Evolutionary conservation across 2,888 invertebrate genomes (phyloP).

Genomic region (Congeria kusceri): DNA sequence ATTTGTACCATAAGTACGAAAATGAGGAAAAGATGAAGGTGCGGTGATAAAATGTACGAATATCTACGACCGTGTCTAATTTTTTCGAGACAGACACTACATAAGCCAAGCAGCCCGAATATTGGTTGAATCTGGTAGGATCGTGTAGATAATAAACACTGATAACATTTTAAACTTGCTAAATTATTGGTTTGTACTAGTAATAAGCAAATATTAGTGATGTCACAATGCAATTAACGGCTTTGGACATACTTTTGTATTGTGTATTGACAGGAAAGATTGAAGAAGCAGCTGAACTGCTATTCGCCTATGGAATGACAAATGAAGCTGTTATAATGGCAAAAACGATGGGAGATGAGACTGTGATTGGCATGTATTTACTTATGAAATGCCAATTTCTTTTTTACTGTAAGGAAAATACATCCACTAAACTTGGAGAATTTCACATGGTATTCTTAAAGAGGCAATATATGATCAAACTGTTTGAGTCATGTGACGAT

Average conservation of each 20-base stretch:
- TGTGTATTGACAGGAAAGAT: conserved; percentile 57
- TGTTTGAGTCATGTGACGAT: conserved; percentile 38
- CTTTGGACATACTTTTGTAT: too few relatives aligned
- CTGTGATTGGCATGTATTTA: conserved; percentile 65
- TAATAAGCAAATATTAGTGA: too few relatives aligned
- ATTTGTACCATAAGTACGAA: conserved; percentile 62
- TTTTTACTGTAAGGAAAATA: conserved; percentile 38
- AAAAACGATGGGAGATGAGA: conserved; percentile 55
- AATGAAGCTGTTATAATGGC: conserved; percentile 66
- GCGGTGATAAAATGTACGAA: conserved; percentile 68
- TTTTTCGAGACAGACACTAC: conserved; percentile 69
- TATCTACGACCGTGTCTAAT: conserved; percentile 65
- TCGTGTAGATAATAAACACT: too few relatives aligned
- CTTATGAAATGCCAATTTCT: conserved; percentile 61
- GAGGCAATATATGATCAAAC: too few relatives aligned
- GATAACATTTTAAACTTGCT: too few relatives aligned
- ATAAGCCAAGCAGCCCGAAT: conserved; percentile 65
- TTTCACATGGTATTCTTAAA: too few relatives aligned
- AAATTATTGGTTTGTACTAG: too few relatives aligned
- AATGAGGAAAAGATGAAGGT: conserved; percentile 68
- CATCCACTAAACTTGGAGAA: not conserved
- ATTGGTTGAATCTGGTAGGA: conserved; percentile 65
- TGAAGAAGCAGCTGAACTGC: conserved; percentile 62
- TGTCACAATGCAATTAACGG: too few relatives aligned
- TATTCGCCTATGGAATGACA: conserved; percentile 63